These are phyloP conservation scores for Pseudomugil gertrudae DNA, from an alignment of 2,797 vertebrate genomes.

Conservation along the genomic window DNA sequence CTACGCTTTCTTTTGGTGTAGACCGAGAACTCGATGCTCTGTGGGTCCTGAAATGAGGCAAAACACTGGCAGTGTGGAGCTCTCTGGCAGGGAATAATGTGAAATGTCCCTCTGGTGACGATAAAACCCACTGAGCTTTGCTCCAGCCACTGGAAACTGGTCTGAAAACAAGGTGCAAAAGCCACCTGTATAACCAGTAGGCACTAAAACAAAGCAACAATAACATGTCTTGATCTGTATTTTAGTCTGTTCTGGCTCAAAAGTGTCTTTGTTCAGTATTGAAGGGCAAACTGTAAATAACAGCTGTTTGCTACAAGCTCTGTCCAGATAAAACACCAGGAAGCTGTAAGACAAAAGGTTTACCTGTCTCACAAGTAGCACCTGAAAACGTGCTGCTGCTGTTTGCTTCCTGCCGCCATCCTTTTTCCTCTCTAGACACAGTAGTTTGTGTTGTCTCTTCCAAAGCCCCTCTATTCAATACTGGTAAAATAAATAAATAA, in stretches of 20 bases:
- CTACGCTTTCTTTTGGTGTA: too few relatives aligned
- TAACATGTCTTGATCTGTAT: constrained; percentile 2
- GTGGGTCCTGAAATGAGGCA: too few relatives aligned
- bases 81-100: too few relatives aligned
- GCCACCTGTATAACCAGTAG: constrained; percentile 6
- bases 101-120: background rate
- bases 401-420: constrained; percentile 10
- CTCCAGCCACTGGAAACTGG: constrained; percentile 2
- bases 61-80: too few relatives aligned
- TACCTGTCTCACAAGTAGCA: constrained; percentile 23
- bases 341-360: too few relatives aligned
- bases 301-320: constrained; percentile 7
- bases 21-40: too few relatives aligned
- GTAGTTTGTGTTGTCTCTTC: constrained; percentile 17
- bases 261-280: constrained; percentile 1
- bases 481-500: constrained; percentile 1
- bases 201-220: background rate
- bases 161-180: background rate
- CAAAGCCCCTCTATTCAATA: constrained; percentile 23
- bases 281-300: background rate
- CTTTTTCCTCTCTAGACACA: constrained; percentile 11
- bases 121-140: constrained; percentile 16
- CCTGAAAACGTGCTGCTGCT: constrained; percentile 21
- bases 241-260: background rate
- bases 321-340: background rate